Percentiles rank a stretch among this genome's conserved stretches.
Evolutionary conservation across 2,797 vertebrate species (phyloP).

Genomic region (Heliangelus exortis): DNA sequence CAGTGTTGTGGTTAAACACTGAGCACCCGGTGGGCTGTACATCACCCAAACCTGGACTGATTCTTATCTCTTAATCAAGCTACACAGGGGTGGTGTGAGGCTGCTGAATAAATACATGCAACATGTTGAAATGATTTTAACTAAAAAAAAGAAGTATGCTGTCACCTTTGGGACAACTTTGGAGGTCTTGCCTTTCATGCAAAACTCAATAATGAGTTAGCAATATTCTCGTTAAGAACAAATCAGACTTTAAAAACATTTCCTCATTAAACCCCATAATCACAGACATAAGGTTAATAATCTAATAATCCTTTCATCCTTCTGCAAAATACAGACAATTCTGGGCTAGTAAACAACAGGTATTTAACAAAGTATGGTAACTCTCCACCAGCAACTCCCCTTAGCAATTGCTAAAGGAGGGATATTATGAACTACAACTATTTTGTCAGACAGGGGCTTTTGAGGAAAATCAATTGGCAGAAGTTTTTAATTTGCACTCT

Average conservation of each 20-base stretch:
- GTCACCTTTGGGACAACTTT: conserved; percentile 12
- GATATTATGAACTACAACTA: neutral
- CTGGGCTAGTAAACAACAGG: neutral
- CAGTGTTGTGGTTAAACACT: neutral
- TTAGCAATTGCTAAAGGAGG: neutral
- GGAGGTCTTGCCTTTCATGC: conserved; percentile 15
- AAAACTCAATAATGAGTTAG: conserved; percentile 14
- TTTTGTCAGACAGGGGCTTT: neutral
- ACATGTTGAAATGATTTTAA: neutral
- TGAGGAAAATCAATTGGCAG: neutral
- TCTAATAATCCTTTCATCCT: neutral
- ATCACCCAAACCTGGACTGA: neutral
- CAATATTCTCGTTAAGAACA: neutral
- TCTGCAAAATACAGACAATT: neutral
- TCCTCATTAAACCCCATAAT: neutral
- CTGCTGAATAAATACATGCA: conserved; percentile 14
- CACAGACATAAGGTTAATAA: neutral
- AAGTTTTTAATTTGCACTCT: neutral
- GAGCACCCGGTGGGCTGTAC: neutral
- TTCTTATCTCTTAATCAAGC: neutral
- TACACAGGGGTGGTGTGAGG: neutral
- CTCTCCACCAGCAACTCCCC: neutral
- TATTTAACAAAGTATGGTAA: neutral
- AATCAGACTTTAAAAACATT: conserved; percentile 26
- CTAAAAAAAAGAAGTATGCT: neutral